Percentiles rank a stretch among this genome's conserved stretches.
Evolutionary conservation across 2,888 invertebrate species (phyloP).

Genomic region (Hirudinaria manillensis): DNA sequence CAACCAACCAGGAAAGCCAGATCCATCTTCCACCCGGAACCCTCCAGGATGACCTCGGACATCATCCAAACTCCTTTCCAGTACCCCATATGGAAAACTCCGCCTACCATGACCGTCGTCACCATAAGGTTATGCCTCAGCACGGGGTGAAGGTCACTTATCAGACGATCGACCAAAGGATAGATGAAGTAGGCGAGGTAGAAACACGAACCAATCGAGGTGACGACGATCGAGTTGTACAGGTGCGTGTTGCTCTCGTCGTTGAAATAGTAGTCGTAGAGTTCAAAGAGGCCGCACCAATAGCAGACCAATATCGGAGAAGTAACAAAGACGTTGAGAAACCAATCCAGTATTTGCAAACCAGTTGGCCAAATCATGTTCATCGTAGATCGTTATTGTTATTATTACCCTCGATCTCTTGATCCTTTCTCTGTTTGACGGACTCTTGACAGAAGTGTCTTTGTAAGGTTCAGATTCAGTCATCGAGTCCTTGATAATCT

Average conservation of each 20-base stretch:
- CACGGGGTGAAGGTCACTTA: neutral
- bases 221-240: constrained; percentile 10
- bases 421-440: too few relatives aligned
- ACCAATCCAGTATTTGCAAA: constrained; percentile 20
- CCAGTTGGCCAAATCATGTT: neutral
- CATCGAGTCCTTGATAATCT: too few relatives aligned
- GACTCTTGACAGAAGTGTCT: too few relatives aligned
- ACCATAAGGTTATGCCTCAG: neutral
- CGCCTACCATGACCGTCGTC: constrained; percentile 2
- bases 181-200: constrained; percentile 31
- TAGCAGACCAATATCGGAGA: constrained; percentile 35
- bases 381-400: too few relatives aligned
- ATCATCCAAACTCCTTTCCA: constrained; percentile 36
- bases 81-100: constrained; percentile 34
- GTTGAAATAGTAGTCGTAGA: constrained; percentile 29
- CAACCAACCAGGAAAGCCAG: neutral
- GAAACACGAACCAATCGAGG: constrained; percentile 25
- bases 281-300: constrained; percentile 38
- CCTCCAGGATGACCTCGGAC: constrained; percentile 34
- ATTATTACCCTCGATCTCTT: too few relatives aligned
- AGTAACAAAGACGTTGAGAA: constrained; percentile 31
- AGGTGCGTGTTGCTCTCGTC: neutral
- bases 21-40: constrained; percentile 15
- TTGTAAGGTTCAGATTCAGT: too few relatives aligned
- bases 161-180: constrained; percentile 28